Percentiles rank a stretch among this genome's conserved stretches.
phyloP scores from a whole-genome alignment of 2,888 invertebrate genomes.

The Cephus rjabovi region DNA sequence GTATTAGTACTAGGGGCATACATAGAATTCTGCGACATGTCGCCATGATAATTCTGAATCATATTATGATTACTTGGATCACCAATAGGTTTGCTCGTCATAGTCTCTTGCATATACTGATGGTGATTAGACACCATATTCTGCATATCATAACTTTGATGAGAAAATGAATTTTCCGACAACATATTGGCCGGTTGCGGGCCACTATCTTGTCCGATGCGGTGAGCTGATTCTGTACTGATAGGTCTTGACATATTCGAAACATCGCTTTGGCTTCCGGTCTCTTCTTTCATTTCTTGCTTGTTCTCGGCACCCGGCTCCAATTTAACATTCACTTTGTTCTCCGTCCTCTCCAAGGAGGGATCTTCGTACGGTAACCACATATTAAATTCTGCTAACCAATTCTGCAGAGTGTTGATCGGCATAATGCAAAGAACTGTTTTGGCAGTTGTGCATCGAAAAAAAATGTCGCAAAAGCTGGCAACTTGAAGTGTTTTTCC shows the following conservation, averaged over 20 bases:
- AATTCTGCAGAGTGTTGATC: slow-evolving; percentile 98
- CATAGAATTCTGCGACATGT: slow-evolving; percentile 47
- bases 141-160: slow-evolving; percentile 49
- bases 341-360: slow-evolving; percentile 28
- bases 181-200: slow-evolving; percentile 43
- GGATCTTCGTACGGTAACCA: slow-evolving; percentile 87
- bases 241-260: slow-evolving; percentile 54
- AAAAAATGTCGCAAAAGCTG: slow-evolving; percentile 95
- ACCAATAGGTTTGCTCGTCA: slow-evolving; percentile 41
- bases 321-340: slow-evolving; percentile 35
- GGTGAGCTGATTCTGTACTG: slow-evolving; percentile 48
- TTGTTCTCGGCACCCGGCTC: slow-evolving; percentile 46
- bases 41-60: slow-evolving; percentile 45
- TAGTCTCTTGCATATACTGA: slow-evolving; percentile 40
- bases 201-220: slow-evolving; percentile 44
- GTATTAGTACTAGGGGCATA: slow-evolving; percentile 40
- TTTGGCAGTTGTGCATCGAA: slow-evolving; percentile 88
- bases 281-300: slow-evolving; percentile 59
- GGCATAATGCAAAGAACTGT: slow-evolving; percentile 97
- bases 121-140: slow-evolving; percentile 37
- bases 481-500: slow-evolving; percentile 98
- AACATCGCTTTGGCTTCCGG: slow-evolving; percentile 51
- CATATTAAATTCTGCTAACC: slow-evolving; percentile 97
- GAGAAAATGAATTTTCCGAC: slow-evolving; percentile 42
- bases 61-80: slow-evolving; percentile 37